Conservation (phyloP, 2,797 vertebrate genomes). For the Ctenosaura bakeri region DNA sequence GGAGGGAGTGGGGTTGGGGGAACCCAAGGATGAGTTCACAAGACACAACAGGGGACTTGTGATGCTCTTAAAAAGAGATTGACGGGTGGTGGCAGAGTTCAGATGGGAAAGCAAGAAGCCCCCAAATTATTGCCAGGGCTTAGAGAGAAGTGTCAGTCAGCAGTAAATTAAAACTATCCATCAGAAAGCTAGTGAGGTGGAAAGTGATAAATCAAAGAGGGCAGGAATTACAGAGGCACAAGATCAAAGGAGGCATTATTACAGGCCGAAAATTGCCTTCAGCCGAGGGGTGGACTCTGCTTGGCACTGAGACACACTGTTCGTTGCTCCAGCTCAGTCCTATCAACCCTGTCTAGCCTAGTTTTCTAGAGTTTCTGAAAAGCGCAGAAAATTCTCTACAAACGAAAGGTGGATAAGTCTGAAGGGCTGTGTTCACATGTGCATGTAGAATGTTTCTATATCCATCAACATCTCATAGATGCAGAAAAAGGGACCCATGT, state of each 20-base stretch:
- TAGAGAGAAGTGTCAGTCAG: background rate
- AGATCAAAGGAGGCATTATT: conserved; percentile 20
- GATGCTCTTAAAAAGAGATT: background rate
- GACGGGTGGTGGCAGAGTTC: background rate
- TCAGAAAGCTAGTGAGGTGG: conserved; percentile 22
- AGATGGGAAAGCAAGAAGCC: conserved; percentile 8
- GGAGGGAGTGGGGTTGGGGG: background rate
- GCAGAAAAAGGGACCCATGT: too few relatives aligned
- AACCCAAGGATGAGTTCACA: background rate
- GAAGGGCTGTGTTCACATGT: background rate
- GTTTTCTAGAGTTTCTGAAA: too few relatives aligned
- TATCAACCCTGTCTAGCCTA: too few relatives aligned
- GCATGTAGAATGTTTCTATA: too few relatives aligned
- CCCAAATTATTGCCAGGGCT: conserved; percentile 16
- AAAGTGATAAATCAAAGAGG: background rate
- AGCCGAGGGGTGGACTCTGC: background rate
- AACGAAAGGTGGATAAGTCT: background rate
- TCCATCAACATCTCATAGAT: too few relatives aligned
- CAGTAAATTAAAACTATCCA: conserved; percentile 35
- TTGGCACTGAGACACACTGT: too few relatives aligned
- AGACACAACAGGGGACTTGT: background rate
- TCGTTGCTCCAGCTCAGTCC: too few relatives aligned
- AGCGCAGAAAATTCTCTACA: too few relatives aligned
- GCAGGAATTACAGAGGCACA: conserved; percentile 12
- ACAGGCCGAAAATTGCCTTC: conserved; percentile 5